Evolutionary conservation across 1,140 invertebrate species (phyloP).

Genomic region (Drosophila insularis): DNA sequence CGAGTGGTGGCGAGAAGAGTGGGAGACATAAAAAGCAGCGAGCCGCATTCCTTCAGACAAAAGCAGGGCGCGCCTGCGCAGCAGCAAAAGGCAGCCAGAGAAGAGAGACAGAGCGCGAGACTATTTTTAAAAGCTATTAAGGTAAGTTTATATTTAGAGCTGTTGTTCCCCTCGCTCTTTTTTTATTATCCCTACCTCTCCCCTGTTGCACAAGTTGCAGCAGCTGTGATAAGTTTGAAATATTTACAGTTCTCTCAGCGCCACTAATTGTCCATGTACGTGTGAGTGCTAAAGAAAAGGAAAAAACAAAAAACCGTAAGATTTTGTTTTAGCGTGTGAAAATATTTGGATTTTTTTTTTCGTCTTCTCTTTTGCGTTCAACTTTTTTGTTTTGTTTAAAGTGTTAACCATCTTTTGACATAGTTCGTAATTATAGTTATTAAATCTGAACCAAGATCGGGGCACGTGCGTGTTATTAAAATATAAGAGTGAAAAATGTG

Average conservation of each 20-base stretch:
- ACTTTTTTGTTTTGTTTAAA: slow-evolving; percentile 42
- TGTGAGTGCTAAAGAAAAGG: slow-evolving; percentile 25
- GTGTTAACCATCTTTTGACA: slow-evolving; percentile 72
- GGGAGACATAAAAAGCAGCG: no score
- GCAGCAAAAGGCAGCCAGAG: neutral
- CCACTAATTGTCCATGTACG: slow-evolving; percentile 73
- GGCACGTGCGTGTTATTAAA: slow-evolving; percentile 49
- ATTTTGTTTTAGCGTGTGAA: slow-evolving; percentile 68
- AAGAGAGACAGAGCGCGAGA: slow-evolving; percentile 7
- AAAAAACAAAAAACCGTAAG: slow-evolving; percentile 54
- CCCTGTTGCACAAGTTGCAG: slow-evolving; percentile 10
- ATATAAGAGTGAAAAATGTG: slow-evolving; percentile 13
- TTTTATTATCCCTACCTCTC: slow-evolving; percentile 18
- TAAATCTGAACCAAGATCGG: slow-evolving; percentile 52
- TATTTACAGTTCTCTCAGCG: slow-evolving; percentile 66
- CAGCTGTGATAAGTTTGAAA: slow-evolving; percentile 57
- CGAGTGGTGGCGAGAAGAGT: no score
- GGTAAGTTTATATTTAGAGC: slow-evolving; percentile 52
- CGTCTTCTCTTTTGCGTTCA: slow-evolving; percentile 20
- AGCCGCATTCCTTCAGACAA: neutral
- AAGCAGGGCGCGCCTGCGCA: slow-evolving; percentile 70
- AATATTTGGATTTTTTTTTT: slow-evolving; percentile 61
- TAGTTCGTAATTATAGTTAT: slow-evolving; percentile 73
- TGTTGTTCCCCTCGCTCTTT: neutral
- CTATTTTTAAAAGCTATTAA: slow-evolving; percentile 61